phyloP scores from a whole-genome alignment of 2,113 vertebrate genomes.

The Scomber colias region DNA sequence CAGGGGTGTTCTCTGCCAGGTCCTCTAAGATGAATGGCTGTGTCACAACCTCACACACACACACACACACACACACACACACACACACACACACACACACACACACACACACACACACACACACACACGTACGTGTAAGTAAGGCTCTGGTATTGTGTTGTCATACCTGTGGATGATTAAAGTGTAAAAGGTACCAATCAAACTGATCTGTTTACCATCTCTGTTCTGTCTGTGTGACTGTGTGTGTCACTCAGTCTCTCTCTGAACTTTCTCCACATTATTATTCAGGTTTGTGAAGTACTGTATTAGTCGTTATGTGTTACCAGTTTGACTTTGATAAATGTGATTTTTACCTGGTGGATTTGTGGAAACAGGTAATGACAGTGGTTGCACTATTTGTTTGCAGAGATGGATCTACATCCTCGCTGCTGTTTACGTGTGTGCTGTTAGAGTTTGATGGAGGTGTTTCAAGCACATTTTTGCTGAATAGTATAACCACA shows the following conservation, averaged over 20 bases:
- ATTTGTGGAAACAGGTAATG: background rate
- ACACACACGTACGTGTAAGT: conserved; percentile 13
- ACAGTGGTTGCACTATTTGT: background rate
- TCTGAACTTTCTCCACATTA: background rate
- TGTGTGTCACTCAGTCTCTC: background rate
- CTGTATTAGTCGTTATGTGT: background rate
- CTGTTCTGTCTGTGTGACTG: background rate
- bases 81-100: conserved; percentile 29
- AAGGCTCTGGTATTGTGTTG: conserved; percentile 10
- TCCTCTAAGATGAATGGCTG: conserved; percentile 68
- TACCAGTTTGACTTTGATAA: background rate
- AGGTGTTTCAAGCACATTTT: background rate
- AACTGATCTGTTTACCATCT: conserved; percentile 33
- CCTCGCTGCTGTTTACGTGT: too few relatives aligned
- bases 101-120: conserved; percentile 29
- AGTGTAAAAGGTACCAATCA: conserved; percentile 61
- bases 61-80: conserved; percentile 30
- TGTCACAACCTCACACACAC: conserved; percentile 24
- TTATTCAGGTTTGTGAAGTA: background rate
- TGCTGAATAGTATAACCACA: too few relatives aligned
- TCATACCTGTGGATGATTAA: conserved; percentile 55
- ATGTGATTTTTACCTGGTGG: background rate
- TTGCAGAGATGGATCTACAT: too few relatives aligned
- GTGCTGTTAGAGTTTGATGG: background rate
- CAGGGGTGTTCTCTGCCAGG: conserved; percentile 62